Evolutionary conservation across 2,888 invertebrate genomes (phyloP), one percentile per base, ranked within the genome.

Genomic region (Erebia ligea): DNA sequence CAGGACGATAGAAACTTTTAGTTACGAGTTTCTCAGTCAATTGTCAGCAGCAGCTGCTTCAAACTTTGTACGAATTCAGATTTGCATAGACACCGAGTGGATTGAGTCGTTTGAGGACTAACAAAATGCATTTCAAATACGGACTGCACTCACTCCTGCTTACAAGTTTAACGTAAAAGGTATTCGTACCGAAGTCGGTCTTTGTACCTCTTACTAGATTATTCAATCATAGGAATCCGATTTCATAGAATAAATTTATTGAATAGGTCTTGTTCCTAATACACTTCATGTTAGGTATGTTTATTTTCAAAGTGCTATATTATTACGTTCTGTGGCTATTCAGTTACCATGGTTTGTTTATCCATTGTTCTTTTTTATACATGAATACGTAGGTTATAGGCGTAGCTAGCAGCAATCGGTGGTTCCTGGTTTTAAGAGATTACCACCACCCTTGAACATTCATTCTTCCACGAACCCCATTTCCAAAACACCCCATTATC

Each of bases 81-180:
- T 73, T 73, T 73, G 68, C 73, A 70, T 73, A 68, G 68, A 58
- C 68, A 63, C 68, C 62, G 68, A 67, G 64, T 62, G 66, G 62
- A 70, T 63, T 70, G 68, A 70, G 66, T 50, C 62, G 48, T 68
- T 73, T 68, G 66, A 68, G 59, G 68, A 65, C 70, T 68, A 73
- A 73, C 68, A 68, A 68, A 70, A 68, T 70, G 58, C 66, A 62
- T 66, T 62, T 40, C 65, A 21, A 66, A 57, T 66, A 57, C 45
- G 66, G 66, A 45, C 13, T 65, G 42, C 52, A 52, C 34, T 64
- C 52, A 64, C 9, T 15, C 8, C 59, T 58, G 58, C 58, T 58
- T 61, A 45, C 45, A 61, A 45, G 15, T 61, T 64, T 52, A 50
- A 64, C 34, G 64, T 11, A 64, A 63, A 50, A 48, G 17, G 45